Percentiles rank a stretch among this genome's conserved stretches.
phyloP scores from a whole-genome alignment of 2,797 vertebrate species.

The Acanthurus leucopareius region DNA sequence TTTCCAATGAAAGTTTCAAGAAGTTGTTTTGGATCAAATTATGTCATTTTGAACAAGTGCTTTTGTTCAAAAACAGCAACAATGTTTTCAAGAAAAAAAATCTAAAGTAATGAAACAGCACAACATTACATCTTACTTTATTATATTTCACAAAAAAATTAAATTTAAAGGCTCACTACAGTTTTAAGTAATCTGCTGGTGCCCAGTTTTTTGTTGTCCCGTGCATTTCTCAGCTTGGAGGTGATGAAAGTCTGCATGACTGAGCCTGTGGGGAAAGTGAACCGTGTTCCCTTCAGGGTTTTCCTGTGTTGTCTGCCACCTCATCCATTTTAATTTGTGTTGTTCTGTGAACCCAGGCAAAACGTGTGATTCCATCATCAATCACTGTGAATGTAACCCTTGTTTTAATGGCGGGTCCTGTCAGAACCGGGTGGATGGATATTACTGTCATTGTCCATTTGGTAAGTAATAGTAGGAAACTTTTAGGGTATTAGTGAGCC shows the following conservation, averaged over 20 bases:
- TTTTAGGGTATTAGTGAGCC: conserved; percentile 34
- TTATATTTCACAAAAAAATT: background rate
- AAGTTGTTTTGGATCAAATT: conserved; percentile 66
- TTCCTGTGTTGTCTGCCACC: conserved; percentile 71
- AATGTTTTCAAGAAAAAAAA: conserved; percentile 19
- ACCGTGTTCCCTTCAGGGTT: conserved; percentile 47
- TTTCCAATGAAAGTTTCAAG: conserved; percentile 64
- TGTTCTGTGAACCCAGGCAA: conserved; percentile 91
- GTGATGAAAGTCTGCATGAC: conserved; percentile 69
- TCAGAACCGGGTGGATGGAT: conserved; percentile 95
- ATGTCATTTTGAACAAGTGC: conserved; percentile 53
- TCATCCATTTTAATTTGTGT: conserved; percentile 88
- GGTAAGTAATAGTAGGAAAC: conserved; percentile 89
- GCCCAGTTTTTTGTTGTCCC: conserved; percentile 51
- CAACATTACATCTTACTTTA: conserved; percentile 27
- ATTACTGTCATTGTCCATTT: conserved; percentile 97
- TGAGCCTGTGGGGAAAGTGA: conserved; percentile 54
- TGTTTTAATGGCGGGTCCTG: conserved; percentile 99
- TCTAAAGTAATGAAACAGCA: conserved; percentile 27
- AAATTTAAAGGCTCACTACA: conserved; percentile 10
- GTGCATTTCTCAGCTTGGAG: conserved; percentile 63
- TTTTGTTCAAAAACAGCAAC: conserved; percentile 39
- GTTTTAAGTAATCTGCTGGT: conserved; percentile 55
- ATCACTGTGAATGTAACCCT: conserved; percentile 98
- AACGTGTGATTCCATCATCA: conserved; percentile 95